These are phyloP conservation scores for Aramus guarauna DNA, from an alignment of 2,113 vertebrate species.

Conservation along the genomic window DNA sequence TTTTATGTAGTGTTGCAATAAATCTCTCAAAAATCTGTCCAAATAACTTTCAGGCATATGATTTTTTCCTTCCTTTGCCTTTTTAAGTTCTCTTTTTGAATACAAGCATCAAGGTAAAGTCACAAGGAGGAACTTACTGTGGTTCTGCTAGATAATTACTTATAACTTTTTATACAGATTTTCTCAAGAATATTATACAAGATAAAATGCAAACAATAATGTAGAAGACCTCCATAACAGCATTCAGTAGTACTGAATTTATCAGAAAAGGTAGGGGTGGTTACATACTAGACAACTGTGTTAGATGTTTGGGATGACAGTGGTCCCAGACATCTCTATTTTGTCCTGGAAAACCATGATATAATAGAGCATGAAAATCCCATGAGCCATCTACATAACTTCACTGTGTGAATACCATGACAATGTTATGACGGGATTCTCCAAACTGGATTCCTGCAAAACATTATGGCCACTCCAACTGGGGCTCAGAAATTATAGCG, in stretches of 20 bases:
- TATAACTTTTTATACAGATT: not conserved
- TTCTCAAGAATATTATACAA: not conserved
- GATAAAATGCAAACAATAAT: not conserved
- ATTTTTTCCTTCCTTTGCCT: not conserved
- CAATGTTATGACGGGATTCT: not conserved
- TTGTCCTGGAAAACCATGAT: not conserved
- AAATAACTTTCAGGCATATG: conserved; percentile 10
- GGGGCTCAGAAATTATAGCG: not conserved
- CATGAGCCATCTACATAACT: not conserved
- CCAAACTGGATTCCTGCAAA: not conserved
- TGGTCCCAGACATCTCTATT: not conserved
- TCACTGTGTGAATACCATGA: not conserved
- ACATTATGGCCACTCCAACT: not conserved
- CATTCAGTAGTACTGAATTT: not conserved
- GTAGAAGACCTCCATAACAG: not conserved
- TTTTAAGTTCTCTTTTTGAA: not conserved
- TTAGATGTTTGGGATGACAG: not conserved
- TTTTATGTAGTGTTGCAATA: conserved; percentile 55
- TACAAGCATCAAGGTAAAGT: not conserved
- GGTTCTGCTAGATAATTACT: not conserved
- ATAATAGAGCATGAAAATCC: not conserved
- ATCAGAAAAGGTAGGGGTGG: not conserved
- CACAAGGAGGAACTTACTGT: not conserved
- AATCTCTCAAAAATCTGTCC: conserved; percentile 38
- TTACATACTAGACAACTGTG: not conserved